Conservation (phyloP, 2,113 vertebrate genomes). For the Podocnemis expansa region DNA sequence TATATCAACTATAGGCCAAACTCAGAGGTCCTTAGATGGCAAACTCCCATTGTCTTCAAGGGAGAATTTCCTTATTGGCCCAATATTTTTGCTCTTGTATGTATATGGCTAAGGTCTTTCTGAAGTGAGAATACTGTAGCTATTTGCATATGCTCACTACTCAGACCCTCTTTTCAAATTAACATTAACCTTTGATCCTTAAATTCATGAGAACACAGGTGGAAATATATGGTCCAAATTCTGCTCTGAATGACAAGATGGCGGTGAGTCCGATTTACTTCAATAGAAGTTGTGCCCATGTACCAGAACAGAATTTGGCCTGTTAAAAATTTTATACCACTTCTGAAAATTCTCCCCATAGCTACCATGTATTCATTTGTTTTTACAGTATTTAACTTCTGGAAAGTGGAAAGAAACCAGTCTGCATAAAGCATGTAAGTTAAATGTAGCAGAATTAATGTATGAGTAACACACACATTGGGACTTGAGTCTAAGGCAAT, state of each 20-base stretch:
- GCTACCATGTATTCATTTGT: not conserved
- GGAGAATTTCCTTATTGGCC: not conserved
- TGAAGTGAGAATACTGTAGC: not conserved
- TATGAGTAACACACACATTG: not conserved
- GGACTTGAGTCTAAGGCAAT: not conserved
- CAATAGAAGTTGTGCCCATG: not conserved
- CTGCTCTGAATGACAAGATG: not conserved
- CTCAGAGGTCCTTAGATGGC: not conserved
- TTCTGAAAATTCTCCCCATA: not conserved
- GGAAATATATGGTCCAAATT: not conserved
- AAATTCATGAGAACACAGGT: not conserved
- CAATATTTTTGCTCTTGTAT: not conserved
- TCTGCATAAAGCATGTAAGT: not conserved
- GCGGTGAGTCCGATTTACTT: not conserved
- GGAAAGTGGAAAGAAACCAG: not conserved
- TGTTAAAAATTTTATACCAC: not conserved
- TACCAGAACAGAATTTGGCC: not conserved
- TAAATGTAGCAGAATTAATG: too few species aligned
- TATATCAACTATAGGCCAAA: not conserved
- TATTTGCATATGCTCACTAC: not conserved
- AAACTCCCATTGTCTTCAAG: not conserved
- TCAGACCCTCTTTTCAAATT: not conserved
- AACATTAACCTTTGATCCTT: not conserved
- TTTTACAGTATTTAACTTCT: not conserved
- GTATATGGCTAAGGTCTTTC: slow-evolving; percentile 13